phyloP scores from a whole-genome alignment of 1,140 invertebrate species.

The Dreissena rostriformis region DNA sequence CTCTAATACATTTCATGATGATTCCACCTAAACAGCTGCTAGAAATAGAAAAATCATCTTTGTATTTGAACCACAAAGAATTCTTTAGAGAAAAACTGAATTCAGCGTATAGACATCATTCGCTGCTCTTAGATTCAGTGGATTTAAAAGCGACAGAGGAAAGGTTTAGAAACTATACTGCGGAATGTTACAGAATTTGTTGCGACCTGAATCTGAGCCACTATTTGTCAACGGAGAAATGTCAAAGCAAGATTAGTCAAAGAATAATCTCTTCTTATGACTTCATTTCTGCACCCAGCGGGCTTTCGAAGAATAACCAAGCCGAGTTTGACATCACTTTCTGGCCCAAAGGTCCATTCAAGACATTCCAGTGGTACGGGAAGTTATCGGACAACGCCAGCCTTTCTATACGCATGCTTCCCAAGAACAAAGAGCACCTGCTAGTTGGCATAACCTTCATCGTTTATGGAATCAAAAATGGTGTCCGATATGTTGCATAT shows the following conservation, averaged over 20 bases:
- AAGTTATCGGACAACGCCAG: conserved; percentile 70
- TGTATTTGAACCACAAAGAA: conserved; percentile 61
- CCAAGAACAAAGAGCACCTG: conserved; percentile 46
- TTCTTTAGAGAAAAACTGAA: conserved; percentile 69
- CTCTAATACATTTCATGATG: conserved; percentile 74
- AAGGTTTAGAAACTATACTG: conserved; percentile 70
- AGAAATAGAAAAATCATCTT: conserved; percentile 67
- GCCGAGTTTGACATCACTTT: conserved; percentile 69
- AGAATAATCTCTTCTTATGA: conserved; percentile 56
- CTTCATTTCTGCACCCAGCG: conserved; percentile 32
- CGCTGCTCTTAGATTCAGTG: conserved; percentile 66
- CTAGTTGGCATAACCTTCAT: conserved; percentile 68
- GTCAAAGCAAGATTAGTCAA: conserved; percentile 69
- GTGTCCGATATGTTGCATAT: conserved; percentile 68
- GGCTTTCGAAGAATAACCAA: conserved; percentile 10
- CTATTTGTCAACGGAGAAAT: conserved; percentile 69
- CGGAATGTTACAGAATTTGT: conserved; percentile 62
- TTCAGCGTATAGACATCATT: conserved; percentile 72
- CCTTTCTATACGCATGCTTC: conserved; percentile 62
- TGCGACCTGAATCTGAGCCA: conserved; percentile 63
- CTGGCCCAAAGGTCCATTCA: conserved; percentile 74
- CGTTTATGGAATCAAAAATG: conserved; percentile 71
- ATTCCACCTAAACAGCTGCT: conserved; percentile 74
- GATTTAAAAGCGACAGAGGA: conserved; percentile 47
- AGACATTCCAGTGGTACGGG: conserved; percentile 71